Percentiles rank a stretch among this genome's conserved stretches.
These are phyloP conservation scores for Sipunculus nudus DNA, from an alignment of 2,888 invertebrate species.

Conservation along the genomic window DNA sequence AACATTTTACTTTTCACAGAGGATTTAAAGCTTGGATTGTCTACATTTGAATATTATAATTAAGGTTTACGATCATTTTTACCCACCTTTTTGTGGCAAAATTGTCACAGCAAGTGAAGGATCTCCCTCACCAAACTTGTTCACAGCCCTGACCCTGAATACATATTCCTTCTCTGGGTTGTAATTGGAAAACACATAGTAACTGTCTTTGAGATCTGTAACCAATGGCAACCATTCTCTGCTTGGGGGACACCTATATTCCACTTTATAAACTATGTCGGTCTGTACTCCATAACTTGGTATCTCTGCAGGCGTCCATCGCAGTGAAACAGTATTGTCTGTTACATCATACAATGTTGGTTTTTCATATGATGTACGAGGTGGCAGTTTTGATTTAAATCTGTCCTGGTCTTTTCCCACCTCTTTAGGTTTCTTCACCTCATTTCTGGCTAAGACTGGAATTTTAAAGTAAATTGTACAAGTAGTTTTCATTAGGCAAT, in stretches of 20 bases:
- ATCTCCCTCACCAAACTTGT: slow-evolving; percentile 95
- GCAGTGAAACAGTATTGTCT: slow-evolving; percentile 74
- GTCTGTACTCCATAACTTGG: slow-evolving; percentile 78
- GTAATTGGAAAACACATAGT: slow-evolving; percentile 67
- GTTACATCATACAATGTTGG: slow-evolving; percentile 31
- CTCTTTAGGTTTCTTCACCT: slow-evolving; percentile 1
- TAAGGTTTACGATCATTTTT: no score
- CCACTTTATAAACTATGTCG: slow-evolving; percentile 93
- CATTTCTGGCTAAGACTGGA: background rate
- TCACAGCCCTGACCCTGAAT: slow-evolving; percentile 94
- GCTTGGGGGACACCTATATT: slow-evolving; percentile 74
- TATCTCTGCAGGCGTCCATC: slow-evolving; percentile 94
- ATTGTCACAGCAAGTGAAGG: slow-evolving; percentile 85
- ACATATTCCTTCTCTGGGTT: slow-evolving; percentile 94
- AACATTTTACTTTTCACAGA: no score
- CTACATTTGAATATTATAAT: no score
- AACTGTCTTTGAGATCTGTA: slow-evolving; percentile 47
- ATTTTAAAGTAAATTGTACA: no score
- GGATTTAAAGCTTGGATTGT: no score
- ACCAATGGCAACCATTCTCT: slow-evolving; percentile 58
- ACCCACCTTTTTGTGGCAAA: slow-evolving; percentile 42
- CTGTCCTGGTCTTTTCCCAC: slow-evolving; percentile 5
- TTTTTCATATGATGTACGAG: slow-evolving; percentile 33
- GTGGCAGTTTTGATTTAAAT: slow-evolving; percentile 21
- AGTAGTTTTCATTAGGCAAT: no score